Base-by-base conservation (phyloP, 2,888 invertebrate species). In the Pristionchus fissidentatus region DNA sequence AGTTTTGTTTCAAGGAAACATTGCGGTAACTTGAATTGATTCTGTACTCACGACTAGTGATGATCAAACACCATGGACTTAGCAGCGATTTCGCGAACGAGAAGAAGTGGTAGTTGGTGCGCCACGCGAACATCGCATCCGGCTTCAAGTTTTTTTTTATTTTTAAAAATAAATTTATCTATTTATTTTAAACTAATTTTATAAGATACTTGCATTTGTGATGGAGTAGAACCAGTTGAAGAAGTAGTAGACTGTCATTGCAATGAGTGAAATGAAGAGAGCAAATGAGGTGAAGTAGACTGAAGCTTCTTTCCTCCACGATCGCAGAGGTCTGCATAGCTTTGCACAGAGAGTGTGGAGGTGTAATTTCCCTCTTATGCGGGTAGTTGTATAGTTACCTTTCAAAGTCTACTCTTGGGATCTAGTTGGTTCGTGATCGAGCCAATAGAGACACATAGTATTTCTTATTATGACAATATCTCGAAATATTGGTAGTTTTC, bases 201-300 rank as follows among this genome's bases (percentile, higher is more conserved):
- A n/a, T n/a, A n/a, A n/a, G n/a, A n/a, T n/a, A n/a, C n/a, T n/a
- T n/a, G n/a, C 70, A 26, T 70, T 70, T 43, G 70, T 70, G 41
- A 70, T 41, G 29, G 70, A 70, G 26, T 70, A 70, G 43, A 70
- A 70, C 70, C 70, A 70, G 43, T 70, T 70, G 70, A 70, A 70
- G 43, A 70, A 70, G 43, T 70, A 70, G 70, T 70, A 70, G 70
- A 70, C 70, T 26, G 70, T 70, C 70, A 70, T 70, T 3, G 70
- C 70, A 4, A 29, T 32, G 22, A 70, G 70, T n/a, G 70, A 70
- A 4, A 41, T 15, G 41, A 70, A 70, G n/a, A 70, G 22, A 1
- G 43, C 43, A 41, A 70, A 70, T n/a, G 70, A 70, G 70, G 70
- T 70, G 8, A 70, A 43, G 43, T 70, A 70, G n/a, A 70, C 26